Percentiles rank a stretch among this genome's conserved stretches.
Conservation (phyloP, 2,797 vertebrate species). For the Tauraco hartlaubi region DNA sequence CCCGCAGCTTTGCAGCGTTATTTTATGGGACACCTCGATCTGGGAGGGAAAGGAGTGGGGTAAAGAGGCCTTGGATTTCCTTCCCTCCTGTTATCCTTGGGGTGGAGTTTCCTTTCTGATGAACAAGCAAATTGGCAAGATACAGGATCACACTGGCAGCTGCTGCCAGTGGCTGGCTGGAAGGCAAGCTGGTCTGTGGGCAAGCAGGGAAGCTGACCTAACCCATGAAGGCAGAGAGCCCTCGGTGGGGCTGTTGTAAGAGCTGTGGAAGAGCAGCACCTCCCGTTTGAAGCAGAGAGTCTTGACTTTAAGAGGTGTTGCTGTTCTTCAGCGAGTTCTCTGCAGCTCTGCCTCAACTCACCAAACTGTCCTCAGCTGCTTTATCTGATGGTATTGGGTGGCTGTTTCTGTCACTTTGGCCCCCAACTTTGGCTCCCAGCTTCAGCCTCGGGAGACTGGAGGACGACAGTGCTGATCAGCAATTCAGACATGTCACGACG, state of each 20-base stretch:
- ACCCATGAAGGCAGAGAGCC: background rate
- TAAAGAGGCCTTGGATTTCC: slow-evolving; percentile 13
- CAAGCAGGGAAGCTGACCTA: background rate
- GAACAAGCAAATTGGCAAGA: background rate
- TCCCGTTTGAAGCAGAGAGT: background rate
- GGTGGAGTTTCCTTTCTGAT: slow-evolving; percentile 39
- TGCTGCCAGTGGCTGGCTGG: background rate
- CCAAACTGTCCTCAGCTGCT: background rate
- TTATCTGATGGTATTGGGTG: background rate
- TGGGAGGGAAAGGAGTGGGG: background rate
- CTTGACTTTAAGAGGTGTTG: background rate
- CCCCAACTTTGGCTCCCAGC: background rate
- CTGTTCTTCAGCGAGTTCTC: background rate
- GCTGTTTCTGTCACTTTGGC: background rate
- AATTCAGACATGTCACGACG: fast-evolving
- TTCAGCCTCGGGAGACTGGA: background rate
- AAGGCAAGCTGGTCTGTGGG: background rate
- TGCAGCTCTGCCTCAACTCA: background rate
- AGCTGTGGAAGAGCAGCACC: too few species aligned
- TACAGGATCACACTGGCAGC: background rate
- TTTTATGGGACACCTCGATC: background rate
- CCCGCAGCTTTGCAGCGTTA: background rate
- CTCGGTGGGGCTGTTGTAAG: background rate
- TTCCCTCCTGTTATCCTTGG: background rate
- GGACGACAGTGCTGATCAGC: background rate